phyloP scores from a whole-genome alignment of 2,888 invertebrate genomes.

The Papilio gigon region DNA sequence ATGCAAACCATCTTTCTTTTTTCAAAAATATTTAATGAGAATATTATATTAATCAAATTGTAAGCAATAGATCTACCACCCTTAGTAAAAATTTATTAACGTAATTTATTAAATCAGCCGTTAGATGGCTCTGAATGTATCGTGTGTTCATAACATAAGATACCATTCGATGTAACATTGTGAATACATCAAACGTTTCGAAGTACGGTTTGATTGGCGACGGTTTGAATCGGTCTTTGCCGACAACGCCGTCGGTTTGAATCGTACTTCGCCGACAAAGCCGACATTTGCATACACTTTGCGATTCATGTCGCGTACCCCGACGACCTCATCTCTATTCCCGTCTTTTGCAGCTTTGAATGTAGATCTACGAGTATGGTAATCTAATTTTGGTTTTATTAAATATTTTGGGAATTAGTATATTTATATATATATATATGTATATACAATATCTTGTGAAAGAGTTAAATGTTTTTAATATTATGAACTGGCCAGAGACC shows the following conservation, averaged over 20 bases:
- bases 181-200: conserved; percentile 46
- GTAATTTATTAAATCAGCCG: background rate
- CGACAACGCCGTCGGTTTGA: conserved; percentile 45
- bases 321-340: conserved; percentile 72
- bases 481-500: too few relatives aligned
- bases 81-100: background rate
- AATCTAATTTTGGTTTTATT: conserved; percentile 69
- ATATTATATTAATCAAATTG: too few relatives aligned
- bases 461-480: too few relatives aligned
- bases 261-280: conserved; percentile 64
- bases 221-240: conserved; percentile 48
- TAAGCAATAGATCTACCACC: background rate
- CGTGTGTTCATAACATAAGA: background rate
- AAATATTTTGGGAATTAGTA: conserved; percentile 69
- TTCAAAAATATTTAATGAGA: too few relatives aligned
- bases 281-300: conserved; percentile 78
- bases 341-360: conserved; percentile 61
- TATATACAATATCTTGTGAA: too few relatives aligned
- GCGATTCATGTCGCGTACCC: conserved; percentile 74
- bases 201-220: conserved; percentile 55
- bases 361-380: conserved; percentile 61
- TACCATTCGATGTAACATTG: conserved; percentile 41
- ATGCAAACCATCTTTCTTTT: too few relatives aligned
- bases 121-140: background rate
- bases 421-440: too few relatives aligned